Evolutionary conservation across 2,797 vertebrate species (phyloP).

Genomic region (Bufotes viridis): DNA sequence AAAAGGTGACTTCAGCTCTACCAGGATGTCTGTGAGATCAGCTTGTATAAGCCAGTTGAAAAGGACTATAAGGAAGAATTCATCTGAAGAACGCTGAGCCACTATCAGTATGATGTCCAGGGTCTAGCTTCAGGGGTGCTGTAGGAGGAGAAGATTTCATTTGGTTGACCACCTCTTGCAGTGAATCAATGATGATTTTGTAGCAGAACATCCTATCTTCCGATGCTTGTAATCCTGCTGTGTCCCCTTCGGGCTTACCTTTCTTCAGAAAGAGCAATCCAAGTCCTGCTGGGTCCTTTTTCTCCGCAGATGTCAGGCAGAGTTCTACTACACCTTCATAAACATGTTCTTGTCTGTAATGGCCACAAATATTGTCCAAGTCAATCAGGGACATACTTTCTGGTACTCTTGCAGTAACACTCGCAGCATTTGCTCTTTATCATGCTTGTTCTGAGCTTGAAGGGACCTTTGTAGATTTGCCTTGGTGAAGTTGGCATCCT

Average conservation of each 20-base stretch:
- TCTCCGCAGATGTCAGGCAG: slow-evolving; percentile 92
- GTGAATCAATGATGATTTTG: slow-evolving; percentile 96
- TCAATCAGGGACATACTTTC: slow-evolving; percentile 94
- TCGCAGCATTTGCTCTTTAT: slow-evolving; percentile 88
- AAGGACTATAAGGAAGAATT: slow-evolving; percentile 94
- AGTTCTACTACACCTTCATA: slow-evolving; percentile 96
- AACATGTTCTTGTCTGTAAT: slow-evolving; percentile 95
- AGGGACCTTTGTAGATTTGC: slow-evolving; percentile 89
- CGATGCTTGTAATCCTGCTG: slow-evolving; percentile 88
- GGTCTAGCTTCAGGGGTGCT: slow-evolving; percentile 94
- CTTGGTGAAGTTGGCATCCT: slow-evolving; percentile 95
- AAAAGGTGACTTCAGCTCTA: slow-evolving; percentile 93
- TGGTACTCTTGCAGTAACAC: slow-evolving; percentile 93
- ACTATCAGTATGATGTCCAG: slow-evolving; percentile 87
- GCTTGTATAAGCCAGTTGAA: slow-evolving; percentile 97
- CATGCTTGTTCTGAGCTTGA: slow-evolving; percentile 88
- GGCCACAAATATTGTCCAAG: slow-evolving; percentile 88
- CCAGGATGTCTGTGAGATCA: slow-evolving; percentile 90
- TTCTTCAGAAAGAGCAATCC: slow-evolving; percentile 97
- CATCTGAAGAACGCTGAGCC: slow-evolving; percentile 92
- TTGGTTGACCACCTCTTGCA: slow-evolving; percentile 96
- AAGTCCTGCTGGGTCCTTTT: slow-evolving; percentile 93
- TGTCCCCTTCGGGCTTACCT: slow-evolving; percentile 92
- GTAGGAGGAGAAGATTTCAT: slow-evolving; percentile 96
- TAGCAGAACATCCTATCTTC: slow-evolving; percentile 91